Base-by-base conservation (phyloP, 53 echinoderm and acorn worm genomes). In the Henricia sp. region DNA sequence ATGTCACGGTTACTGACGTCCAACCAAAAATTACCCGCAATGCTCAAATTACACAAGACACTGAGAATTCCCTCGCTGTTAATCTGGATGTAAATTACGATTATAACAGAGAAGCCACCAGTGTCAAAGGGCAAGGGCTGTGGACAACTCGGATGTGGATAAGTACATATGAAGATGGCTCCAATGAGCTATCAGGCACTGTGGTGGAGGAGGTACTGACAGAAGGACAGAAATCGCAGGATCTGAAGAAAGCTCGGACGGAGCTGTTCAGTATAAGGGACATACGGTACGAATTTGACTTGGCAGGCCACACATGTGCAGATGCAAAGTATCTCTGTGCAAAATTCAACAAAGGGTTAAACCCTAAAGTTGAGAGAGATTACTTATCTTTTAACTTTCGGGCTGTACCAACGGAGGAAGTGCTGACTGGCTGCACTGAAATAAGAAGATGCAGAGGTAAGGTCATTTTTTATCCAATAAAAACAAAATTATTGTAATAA, bases 141-240 rank as follows among this genome's bases (percentile, higher is more conserved):
- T 97, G 99, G 99, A 83, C 85, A 53, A 85, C 92, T 62, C 85
- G 83, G 52, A 55, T 92, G 33, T 94, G 91, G 91, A 92, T 83
- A 25, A 92, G 85, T 23, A 23, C 27, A 42, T 33, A 52, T n/a
- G 88, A 71, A 68, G 53, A 84, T 25, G 92, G 84, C 48, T 90
- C 92, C 0, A 62, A 37, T 26, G 92, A 92, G 24, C 78, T 57
- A 25, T 42, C 53, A 29, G 66, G 92, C 52, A 88, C 90, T 13
- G 72, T 84, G 8, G 52, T 52, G 30, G 83, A 86, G 29, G 92
- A 97, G 78, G 94, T 68, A 1, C 74, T 97, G 35, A 57, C 84
- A 1, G 42, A 27, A 29, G 43, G 21, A 14, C 89, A 89, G 34
- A 71, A 87, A 65, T 46, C 66, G 1, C 69, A 82, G 25, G 43